Conservation (phyloP, 1,140 invertebrate species). For the Lordiphosa collinella region DNA sequence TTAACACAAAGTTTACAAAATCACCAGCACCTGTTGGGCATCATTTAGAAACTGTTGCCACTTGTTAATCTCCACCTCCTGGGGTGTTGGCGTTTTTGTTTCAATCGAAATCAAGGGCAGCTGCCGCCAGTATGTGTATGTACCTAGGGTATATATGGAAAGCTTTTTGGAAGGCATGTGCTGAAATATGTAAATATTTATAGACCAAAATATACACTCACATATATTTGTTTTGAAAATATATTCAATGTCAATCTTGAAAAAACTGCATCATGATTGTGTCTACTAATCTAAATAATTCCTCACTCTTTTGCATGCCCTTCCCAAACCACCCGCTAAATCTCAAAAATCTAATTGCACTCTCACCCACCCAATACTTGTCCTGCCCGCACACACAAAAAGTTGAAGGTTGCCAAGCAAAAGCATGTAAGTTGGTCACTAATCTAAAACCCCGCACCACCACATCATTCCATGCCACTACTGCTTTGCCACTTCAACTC, state of each 20-base stretch:
- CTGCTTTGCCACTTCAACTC: not conserved
- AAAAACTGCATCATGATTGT: not conserved
- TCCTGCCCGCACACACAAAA: slow-evolving; percentile 35
- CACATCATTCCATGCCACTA: not conserved
- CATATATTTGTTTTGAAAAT: not conserved
- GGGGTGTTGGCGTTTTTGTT: slow-evolving; percentile 2
- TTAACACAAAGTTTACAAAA: slow-evolving; percentile 22
- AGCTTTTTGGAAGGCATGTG: slow-evolving; percentile 37
- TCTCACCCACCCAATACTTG: slow-evolving; percentile 12
- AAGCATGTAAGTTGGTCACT: slow-evolving; percentile 62
- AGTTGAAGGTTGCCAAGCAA: slow-evolving; percentile 47
- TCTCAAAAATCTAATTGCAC: slow-evolving; percentile 11
- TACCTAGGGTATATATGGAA: slow-evolving; percentile 9
- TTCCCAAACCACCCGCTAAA: too few relatives aligned
- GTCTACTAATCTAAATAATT: not conserved
- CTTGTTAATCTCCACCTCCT: not conserved
- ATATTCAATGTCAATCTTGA: slow-evolving; percentile 2
- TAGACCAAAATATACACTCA: slow-evolving; percentile 25
- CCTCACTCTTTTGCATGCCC: slow-evolving; percentile 53
- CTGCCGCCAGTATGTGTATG: slow-evolving; percentile 2
- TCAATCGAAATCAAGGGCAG: slow-evolving; percentile 53
- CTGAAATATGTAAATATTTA: slow-evolving; percentile 27
- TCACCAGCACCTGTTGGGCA: slow-evolving; percentile 37
- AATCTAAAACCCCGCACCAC: slow-evolving; percentile 23
- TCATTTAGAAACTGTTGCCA: slow-evolving; percentile 1